Conservation (phyloP, 1,140 invertebrate species). For the Ostrea denselamellosa region DNA sequence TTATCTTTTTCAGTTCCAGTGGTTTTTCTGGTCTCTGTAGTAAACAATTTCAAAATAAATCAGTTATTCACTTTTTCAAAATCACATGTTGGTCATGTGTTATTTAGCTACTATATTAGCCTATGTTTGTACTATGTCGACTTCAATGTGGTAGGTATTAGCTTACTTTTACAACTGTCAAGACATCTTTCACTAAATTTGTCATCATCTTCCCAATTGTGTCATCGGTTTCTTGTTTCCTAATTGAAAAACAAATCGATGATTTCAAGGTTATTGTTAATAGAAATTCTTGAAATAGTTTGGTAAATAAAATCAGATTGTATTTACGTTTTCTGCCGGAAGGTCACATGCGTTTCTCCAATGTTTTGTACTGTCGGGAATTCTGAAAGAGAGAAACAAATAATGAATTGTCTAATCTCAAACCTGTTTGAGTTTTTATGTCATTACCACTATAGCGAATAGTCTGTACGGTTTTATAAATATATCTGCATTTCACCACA, state of each 20-base stretch:
- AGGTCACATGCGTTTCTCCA: constrained; percentile 35
- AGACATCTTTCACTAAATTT: neutral
- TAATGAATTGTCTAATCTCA: neutral
- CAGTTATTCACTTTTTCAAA: too few relatives aligned
- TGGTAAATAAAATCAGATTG: neutral
- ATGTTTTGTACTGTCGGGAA: constrained; percentile 52
- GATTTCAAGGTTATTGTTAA: neutral
- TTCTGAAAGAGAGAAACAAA: constrained; percentile 46
- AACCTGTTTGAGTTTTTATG: neutral
- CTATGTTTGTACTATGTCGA: too few relatives aligned
- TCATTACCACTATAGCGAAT: neutral
- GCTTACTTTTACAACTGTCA: neutral
- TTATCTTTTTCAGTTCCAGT: constrained; percentile 15
- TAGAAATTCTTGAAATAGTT: neutral
- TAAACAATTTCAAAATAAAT: neutral
- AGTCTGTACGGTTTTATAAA: neutral
- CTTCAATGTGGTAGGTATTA: neutral
- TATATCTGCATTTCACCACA: too few relatives aligned
- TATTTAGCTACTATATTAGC: too few relatives aligned
- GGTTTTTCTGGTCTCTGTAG: constrained; percentile 30
- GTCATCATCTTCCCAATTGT: neutral
- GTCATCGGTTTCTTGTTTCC: neutral
- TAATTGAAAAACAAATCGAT: neutral
- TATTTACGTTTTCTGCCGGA: constrained; percentile 52
- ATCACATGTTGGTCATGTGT: too few relatives aligned